phyloP scores from a whole-genome alignment of 2,888 invertebrate species.

The Drosophila paranaensis region DNA sequence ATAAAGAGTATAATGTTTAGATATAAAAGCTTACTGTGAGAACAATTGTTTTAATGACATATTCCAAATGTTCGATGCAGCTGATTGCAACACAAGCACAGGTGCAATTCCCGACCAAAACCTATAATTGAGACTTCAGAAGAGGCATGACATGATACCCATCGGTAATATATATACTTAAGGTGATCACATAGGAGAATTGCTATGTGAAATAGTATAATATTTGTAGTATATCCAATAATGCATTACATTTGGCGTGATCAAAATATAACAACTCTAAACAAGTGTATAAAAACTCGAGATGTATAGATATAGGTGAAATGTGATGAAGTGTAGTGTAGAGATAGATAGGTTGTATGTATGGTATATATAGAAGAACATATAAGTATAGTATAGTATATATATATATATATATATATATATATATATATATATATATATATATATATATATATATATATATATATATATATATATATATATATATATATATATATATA shows the following conservation, averaged over 20 bases:
- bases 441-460: neutral
- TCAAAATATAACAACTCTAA: neutral
- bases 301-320: neutral
- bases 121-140: neutral
- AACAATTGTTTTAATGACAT: neutral
- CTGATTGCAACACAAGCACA: too few relatives aligned
- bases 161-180: neutral
- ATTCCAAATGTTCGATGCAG: neutral
- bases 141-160: neutral
- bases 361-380: neutral
- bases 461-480: neutral
- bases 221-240: neutral
- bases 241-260: neutral
- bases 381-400: neutral
- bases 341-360: slow-evolving; percentile 14
- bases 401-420: too few relatives aligned
- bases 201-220: neutral
- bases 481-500: neutral
- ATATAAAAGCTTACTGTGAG: neutral
- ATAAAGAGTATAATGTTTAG: neutral
- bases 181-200: neutral
- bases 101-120: neutral
- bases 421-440: slow-evolving; percentile 1
- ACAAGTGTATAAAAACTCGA: neutral
- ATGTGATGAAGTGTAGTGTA: slow-evolving; percentile 12